Conservation (phyloP, 2,888 invertebrate genomes). For the Amphimallon solstitiale region DNA sequence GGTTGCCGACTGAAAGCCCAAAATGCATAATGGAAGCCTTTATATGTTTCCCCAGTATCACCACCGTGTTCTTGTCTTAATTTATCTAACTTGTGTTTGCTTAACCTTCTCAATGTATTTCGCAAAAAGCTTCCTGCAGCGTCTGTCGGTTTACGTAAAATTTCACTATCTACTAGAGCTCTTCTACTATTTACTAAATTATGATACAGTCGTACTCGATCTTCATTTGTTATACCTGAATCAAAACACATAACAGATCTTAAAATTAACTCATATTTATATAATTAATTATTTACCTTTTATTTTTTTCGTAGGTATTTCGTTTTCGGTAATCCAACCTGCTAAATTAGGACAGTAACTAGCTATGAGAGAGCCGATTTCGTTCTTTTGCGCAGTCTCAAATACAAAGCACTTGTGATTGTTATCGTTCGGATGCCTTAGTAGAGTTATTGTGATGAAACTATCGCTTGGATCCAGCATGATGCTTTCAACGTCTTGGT, state of each 20-base stretch:
- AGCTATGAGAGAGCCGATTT: constrained; percentile 91
- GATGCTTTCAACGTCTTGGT: constrained; percentile 90
- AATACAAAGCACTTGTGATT: constrained; percentile 90
- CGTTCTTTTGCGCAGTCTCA: constrained; percentile 88
- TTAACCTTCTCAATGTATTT: constrained; percentile 86
- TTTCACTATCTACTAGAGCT: constrained; percentile 83
- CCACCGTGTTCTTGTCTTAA: constrained; percentile 74
- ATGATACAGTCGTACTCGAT: constrained; percentile 86
- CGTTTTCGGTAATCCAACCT: constrained; percentile 82
- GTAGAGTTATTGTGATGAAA: constrained; percentile 89
- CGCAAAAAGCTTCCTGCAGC: constrained; percentile 86
- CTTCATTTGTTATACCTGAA: constrained; percentile 83
- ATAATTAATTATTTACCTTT: constrained; percentile 56
- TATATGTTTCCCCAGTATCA: constrained; percentile 84
- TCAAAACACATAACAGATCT: constrained; percentile 30
- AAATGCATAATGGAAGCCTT: constrained; percentile 85
- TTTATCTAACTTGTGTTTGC: constrained; percentile 86
- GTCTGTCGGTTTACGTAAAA: constrained; percentile 85
- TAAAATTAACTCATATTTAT: neutral
- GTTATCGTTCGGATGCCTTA: constrained; percentile 74
- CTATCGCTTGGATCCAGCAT: constrained; percentile 92
- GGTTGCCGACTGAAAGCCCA: constrained; percentile 90
- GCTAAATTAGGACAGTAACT: constrained; percentile 90
- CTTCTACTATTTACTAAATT: constrained; percentile 86
- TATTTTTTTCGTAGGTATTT: constrained; percentile 70